phyloP scores from a whole-genome alignment of 1,140 invertebrate species.

The Drosophila kanapiae region DNA sequence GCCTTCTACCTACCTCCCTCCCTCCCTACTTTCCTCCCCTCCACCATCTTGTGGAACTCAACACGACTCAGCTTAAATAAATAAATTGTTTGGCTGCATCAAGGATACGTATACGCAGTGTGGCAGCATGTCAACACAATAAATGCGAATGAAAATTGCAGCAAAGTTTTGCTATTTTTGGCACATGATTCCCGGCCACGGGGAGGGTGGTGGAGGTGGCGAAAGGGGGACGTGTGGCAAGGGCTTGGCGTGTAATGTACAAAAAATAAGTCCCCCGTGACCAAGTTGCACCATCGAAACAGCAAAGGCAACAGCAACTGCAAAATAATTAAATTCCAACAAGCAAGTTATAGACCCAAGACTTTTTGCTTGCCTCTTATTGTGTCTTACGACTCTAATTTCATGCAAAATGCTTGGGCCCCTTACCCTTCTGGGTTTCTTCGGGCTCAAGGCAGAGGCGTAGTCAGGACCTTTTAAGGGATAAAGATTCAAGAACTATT shows the following conservation, averaged over 20 bases:
- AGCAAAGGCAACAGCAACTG: constrained; percentile 50
- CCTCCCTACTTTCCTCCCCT: background rate
- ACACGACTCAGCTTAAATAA: constrained; percentile 55
- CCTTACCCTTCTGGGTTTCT: background rate
- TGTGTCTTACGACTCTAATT: constrained; percentile 70
- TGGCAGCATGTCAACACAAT: constrained; percentile 68
- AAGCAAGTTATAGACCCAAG: constrained; percentile 64
- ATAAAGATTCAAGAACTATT: background rate
- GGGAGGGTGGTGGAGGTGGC: too few species aligned
- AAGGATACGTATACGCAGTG: constrained; percentile 57
- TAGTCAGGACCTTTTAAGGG: background rate
- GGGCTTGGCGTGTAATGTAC: constrained; percentile 60
- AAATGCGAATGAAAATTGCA: constrained; percentile 65
- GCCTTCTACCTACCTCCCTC: background rate
- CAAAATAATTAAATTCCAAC: constrained; percentile 80
- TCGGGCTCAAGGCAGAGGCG: background rate
- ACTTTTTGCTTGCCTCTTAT: constrained; percentile 54
- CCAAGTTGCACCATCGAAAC: constrained; percentile 55
- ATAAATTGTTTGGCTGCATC: constrained; percentile 63
- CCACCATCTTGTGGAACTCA: constrained; percentile 26
- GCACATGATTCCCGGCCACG: constrained; percentile 47
- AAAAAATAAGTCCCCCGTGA: constrained; percentile 74
- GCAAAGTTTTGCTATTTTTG: constrained; percentile 60
- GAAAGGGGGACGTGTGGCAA: background rate
- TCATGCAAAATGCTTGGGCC: constrained; percentile 61